Evolutionary conservation across 2,797 vertebrate species (phyloP), one percentile per base, ranked within the genome.

Genomic region (Notoglanidium macrostoma): DNA sequence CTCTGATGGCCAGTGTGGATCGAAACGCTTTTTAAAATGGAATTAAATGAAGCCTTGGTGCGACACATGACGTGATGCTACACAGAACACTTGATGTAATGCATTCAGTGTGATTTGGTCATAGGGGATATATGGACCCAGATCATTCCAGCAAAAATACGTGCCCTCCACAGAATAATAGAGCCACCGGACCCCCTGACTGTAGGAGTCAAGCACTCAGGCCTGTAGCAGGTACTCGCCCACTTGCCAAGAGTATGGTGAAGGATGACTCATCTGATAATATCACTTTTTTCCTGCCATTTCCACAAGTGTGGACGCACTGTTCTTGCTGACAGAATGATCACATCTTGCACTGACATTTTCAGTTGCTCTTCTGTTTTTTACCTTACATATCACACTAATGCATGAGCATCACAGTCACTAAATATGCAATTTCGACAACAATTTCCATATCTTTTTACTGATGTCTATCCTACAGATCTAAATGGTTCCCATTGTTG

Each of bases 251-350:
- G 57, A 61, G 32, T 26, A 61, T 40, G 21, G 35, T 61, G 78
- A 61, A 80, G 57, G 19, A 59, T 79, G 77, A 79, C 32, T 79
- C 54, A 79, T 40, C 77, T 79, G 32, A 59, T 17, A 1, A 79
- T 23, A 59, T 40, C 29, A 79, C 54, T 59, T 79, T 79, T 57
- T 78, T 29, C 5, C 9, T 55, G 51, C 76, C 76, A 78, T 78
- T 78, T 79, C 54, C 54, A 57, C 54, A 79, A 17, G 55, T 78
- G 51, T 78, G 29, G 54, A 57, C 10, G 11, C 32, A 57, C 17
- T 78, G 76, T 78, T 78, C 76, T 55, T 55, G n/a, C 29, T 79
- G 32, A 79, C 32, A 57, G 76, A 77, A 77, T 57, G 54, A 57
- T 79, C 32, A 59, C 19, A 23, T 59, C 54, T 32, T 79, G 77